These are phyloP conservation scores for Gastracanthus pulcherrimus DNA, from an alignment of 2,888 invertebrate species.

Conservation along the genomic window DNA sequence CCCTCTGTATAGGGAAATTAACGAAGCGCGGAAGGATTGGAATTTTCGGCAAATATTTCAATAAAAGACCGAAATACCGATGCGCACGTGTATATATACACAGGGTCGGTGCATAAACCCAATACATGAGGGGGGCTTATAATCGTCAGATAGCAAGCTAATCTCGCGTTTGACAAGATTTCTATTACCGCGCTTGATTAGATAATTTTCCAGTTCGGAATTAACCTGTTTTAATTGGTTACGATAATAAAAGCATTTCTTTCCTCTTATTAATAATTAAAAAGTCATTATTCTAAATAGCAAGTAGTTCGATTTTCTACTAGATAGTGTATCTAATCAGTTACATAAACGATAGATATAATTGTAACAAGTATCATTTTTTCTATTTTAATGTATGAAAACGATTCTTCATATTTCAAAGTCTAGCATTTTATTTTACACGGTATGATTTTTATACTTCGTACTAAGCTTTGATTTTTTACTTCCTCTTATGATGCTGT, in stretches of 20 bases:
- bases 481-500: too few species aligned
- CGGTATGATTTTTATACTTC: too few species aligned
- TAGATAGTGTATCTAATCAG: background rate
- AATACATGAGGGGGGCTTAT: background rate
- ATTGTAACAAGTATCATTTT: background rate
- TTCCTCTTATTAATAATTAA: too few species aligned
- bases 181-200: conserved; percentile 18
- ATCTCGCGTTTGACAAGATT: conserved; percentile 18
- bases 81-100: background rate
- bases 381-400: too few species aligned
- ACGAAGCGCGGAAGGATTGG: background rate
- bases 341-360: background rate
- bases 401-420: background rate
- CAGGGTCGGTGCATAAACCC: background rate
- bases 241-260: too few species aligned
- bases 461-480: too few species aligned
- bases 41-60: conserved; percentile 24
- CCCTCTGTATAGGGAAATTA: too few species aligned
- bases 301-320: too few species aligned
- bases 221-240: conserved; percentile 37
- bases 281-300: too few species aligned
- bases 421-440: background rate
- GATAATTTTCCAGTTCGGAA: conserved; percentile 21
- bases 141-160: conserved; percentile 14
- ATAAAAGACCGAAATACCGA: too few species aligned